phyloP scores from a whole-genome alignment of 2,797 vertebrate species.

The Psittacula derbiana region DNA sequence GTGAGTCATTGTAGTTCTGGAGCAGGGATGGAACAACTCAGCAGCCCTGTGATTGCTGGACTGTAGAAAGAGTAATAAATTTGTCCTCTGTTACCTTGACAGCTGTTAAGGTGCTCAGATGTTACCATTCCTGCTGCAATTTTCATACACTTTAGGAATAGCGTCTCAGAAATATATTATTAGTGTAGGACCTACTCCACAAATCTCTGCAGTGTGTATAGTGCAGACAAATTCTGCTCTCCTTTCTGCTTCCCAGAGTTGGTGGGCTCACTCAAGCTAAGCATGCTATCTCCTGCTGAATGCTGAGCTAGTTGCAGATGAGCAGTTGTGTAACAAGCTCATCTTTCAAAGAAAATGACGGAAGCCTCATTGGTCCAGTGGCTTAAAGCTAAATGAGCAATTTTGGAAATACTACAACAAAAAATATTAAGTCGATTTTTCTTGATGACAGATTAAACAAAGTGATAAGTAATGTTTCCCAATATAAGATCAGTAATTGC shows the following conservation, averaged over 20 bases:
- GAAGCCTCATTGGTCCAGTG: not conserved
- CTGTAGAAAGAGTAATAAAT: not conserved
- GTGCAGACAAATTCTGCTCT: not conserved
- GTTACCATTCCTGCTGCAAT: not conserved
- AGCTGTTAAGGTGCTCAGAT: fast-evolving
- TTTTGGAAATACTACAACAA: not conserved
- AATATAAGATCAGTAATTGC: not conserved
- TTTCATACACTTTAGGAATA: too few species aligned
- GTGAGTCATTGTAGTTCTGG: not conserved
- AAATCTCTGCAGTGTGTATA: not conserved
- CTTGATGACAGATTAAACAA: not conserved
- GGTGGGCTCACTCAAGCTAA: not conserved
- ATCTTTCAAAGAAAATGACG: not conserved
- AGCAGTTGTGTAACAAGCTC: not conserved
- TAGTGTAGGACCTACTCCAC: not conserved
- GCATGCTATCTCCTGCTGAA: not conserved
- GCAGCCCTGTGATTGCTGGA: not conserved
- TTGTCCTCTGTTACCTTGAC: not conserved
- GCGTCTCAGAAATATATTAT: not conserved
- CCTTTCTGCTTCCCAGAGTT: not conserved
- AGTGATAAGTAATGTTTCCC: not conserved
- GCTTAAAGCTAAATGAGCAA: not conserved
- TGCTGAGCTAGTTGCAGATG: not conserved
- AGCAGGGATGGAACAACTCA: not conserved
- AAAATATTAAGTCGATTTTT: not conserved